Percentiles rank a stretch among this genome's conserved stretches.
Evolutionary conservation across 2,797 vertebrate genomes (phyloP).

Genomic region (Anguilla pacifica): DNA sequence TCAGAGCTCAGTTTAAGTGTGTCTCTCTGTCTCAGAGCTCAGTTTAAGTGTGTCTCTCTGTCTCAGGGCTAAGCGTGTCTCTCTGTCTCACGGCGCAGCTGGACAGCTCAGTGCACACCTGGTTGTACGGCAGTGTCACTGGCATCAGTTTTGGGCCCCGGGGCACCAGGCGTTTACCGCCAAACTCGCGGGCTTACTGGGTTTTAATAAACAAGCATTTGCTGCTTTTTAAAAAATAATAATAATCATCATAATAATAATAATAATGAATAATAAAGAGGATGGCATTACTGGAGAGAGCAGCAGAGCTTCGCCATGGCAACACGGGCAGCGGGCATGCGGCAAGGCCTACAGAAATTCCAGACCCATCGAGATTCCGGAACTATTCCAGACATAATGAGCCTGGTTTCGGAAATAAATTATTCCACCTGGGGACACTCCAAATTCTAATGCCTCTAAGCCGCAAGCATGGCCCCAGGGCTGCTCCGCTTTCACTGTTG

Average conservation of each 20-base stretch:
- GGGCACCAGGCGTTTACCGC: slow-evolving; percentile 66
- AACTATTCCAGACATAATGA: not conserved
- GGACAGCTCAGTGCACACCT: slow-evolving; percentile 47
- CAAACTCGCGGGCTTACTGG: slow-evolving; percentile 53
- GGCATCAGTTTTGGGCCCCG: slow-evolving; percentile 58
- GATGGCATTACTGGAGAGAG: slow-evolving; percentile 80
- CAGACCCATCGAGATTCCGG: not conserved
- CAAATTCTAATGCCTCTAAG: not conserved
- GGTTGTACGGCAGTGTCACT: slow-evolving; percentile 51
- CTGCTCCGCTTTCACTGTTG: not conserved
- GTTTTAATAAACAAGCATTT: slow-evolving; percentile 64
- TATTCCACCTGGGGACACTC: not conserved
- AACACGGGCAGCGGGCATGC: not conserved
- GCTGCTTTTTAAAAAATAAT: slow-evolving; percentile 65
- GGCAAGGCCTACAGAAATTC: not conserved
- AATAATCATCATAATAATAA: not conserved
- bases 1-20: too few species aligned
- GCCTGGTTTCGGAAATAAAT: not conserved
- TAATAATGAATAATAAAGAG: slow-evolving; percentile 59
- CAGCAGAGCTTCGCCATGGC: slow-evolving; percentile 42
- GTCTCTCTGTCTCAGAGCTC: too few species aligned
- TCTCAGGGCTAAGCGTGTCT: not conserved
- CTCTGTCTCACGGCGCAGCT: slow-evolving; percentile 44
- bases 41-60: slow-evolving; percentile 15
- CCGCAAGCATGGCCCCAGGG: not conserved